These are phyloP conservation scores for Pomacea canaliculata DNA, from an alignment of 2,888 invertebrate genomes.

Conservation along the genomic window DNA sequence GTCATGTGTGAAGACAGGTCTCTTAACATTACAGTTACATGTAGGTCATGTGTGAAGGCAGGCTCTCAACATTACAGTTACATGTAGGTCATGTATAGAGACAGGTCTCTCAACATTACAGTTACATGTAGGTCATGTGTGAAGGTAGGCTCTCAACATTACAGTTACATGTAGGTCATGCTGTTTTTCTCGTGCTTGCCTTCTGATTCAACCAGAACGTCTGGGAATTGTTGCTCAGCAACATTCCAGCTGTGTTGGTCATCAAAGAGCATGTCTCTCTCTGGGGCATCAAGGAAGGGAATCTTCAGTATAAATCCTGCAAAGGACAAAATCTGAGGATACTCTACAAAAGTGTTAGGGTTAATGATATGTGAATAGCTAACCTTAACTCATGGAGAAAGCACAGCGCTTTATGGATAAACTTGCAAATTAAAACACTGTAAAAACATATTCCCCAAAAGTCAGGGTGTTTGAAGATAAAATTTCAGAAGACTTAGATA, in stretches of 20 bases:
- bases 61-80: background rate
- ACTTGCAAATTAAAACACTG: too few species aligned
- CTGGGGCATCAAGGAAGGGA: conserved; percentile 36
- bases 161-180: background rate
- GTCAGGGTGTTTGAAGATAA: too few species aligned
- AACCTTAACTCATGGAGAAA: too few species aligned
- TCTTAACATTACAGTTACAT: background rate
- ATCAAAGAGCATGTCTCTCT: conserved; percentile 31
- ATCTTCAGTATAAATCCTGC: conserved; percentile 43
- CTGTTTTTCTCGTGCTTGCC: background rate
- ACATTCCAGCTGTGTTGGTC: conserved; percentile 35
- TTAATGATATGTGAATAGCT: too few species aligned
- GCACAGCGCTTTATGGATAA: too few species aligned
- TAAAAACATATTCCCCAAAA: too few species aligned
- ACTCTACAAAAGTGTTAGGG: too few species aligned
- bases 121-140: background rate
- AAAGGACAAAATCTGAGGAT: background rate
- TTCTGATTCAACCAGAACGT: background rate
- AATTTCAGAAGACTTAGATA: too few species aligned
- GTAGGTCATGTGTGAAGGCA: too few species aligned
- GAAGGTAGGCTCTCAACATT: background rate
- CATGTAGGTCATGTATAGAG: background rate
- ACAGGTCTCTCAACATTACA: background rate
- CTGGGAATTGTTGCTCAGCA: conserved; percentile 20
- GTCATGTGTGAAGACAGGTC: background rate